Percentiles rank a stretch among this genome's conserved stretches.
phyloP scores from a whole-genome alignment of 2,113 vertebrate species.

The Scomber colias region DNA sequence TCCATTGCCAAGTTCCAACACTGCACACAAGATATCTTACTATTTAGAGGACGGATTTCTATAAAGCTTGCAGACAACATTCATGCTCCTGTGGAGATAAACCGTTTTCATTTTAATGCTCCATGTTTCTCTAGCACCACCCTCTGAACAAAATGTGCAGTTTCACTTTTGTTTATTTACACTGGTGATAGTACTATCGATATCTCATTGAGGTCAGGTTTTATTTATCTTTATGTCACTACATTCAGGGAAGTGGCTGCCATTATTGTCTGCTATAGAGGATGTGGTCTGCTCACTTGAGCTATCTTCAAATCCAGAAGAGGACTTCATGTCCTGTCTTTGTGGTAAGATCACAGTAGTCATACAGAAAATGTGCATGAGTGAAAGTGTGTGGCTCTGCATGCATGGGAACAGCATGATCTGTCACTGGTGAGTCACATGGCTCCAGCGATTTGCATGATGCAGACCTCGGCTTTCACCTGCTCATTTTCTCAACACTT shows the following conservation, averaged over 20 bases:
- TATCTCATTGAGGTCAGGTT: not conserved
- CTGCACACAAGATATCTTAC: not conserved
- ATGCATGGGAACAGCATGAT: slow-evolving; percentile 9
- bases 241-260: not conserved
- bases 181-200: not conserved
- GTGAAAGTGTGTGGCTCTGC: slow-evolving; percentile 28
- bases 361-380: not conserved
- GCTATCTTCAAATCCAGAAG: not conserved
- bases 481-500: slow-evolving; percentile 28
- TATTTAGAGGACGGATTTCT: not conserved
- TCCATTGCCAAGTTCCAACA: not conserved
- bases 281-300: not conserved
- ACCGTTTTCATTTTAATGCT: not conserved
- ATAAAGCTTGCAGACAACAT: not conserved
- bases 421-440: slow-evolving; percentile 44
- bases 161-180: slow-evolving; percentile 27
- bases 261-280: not conserved
- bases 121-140: slow-evolving; percentile 41
- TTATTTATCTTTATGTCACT: not conserved
- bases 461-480: slow-evolving; percentile 44
- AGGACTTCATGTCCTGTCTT: not conserved
- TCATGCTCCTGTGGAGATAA: slow-evolving; percentile 30
- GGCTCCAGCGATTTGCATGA: slow-evolving; percentile 21
- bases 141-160: slow-evolving; percentile 37
- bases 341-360: not conserved